These are phyloP conservation scores for Cosmorhoe ocellata DNA, from an alignment of 2,888 invertebrate species.

Conservation along the genomic window DNA sequence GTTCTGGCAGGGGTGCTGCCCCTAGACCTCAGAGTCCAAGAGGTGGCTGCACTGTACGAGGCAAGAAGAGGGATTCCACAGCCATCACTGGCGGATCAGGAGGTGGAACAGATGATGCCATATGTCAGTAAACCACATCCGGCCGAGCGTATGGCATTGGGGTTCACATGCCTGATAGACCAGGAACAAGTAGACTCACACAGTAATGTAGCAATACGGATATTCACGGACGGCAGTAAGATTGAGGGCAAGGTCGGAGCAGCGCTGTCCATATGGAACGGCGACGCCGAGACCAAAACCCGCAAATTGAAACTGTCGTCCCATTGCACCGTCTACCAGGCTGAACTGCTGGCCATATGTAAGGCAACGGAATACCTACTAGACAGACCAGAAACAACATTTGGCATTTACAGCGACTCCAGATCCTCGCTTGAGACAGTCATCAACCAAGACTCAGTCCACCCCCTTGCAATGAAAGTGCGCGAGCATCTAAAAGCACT, in stretches of 20 bases:
- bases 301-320: slow-evolving; percentile 1
- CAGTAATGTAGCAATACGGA: neutral
- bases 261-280: neutral
- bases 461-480: slow-evolving; percentile 5
- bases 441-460: neutral
- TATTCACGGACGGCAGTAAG: slow-evolving; percentile 20
- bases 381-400: neutral
- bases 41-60: neutral
- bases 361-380: neutral
- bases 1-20: slow-evolving; percentile 17
- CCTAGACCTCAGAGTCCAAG: slow-evolving; percentile 14
- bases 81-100: neutral
- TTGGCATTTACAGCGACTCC: slow-evolving; percentile 14
- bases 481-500: neutral
- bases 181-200: neutral
- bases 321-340: slow-evolving; percentile 13
- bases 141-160: neutral
- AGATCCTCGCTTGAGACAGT: neutral
- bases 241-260: slow-evolving; percentile 16
- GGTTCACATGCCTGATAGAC: slow-evolving; percentile 12
- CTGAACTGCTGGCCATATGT: slow-evolving; percentile 7
- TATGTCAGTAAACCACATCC: slow-evolving; percentile 7
- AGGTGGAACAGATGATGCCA: neutral
- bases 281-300: neutral
- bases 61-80: neutral